A percentile compares a stretch with the other conserved stretches of the same genome.
Evolutionary conservation across 2,113 vertebrate genomes (phyloP).

Genomic region (Bujurquina vittata): DNA sequence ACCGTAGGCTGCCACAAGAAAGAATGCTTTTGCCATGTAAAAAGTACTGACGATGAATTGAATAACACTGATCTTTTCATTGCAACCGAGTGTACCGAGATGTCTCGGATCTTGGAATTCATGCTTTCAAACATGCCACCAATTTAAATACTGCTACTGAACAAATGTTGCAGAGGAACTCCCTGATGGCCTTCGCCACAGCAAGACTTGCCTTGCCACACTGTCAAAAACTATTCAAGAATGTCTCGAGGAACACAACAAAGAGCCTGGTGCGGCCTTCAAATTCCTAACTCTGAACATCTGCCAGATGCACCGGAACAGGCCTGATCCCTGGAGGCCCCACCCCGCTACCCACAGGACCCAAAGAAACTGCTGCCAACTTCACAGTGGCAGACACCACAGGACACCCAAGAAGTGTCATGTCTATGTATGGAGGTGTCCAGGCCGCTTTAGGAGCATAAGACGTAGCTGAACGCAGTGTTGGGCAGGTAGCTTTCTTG

Average conservation of each 20-base stretch:
- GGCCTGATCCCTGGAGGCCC: not conserved
- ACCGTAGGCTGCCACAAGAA: not conserved
- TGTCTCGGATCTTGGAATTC: not conserved
- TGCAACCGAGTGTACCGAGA: not conserved
- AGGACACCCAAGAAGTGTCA: slow-evolving; percentile 10
- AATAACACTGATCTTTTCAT: not conserved
- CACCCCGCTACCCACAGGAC: slow-evolving; percentile 7
- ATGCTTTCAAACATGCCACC: not conserved
- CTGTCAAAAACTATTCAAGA: not conserved
- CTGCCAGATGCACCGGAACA: not conserved
- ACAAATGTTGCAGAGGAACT: not conserved
- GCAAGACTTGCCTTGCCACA: not conserved
- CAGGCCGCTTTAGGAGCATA: not conserved
- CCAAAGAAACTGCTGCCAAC: slow-evolving; percentile 8
- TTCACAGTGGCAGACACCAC: not conserved
- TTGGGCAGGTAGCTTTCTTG: not conserved
- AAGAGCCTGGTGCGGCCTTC: not conserved
- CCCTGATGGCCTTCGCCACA: not conserved
- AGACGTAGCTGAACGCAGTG: not conserved
- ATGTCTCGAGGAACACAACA: not conserved
- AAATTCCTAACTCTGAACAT: not conserved
- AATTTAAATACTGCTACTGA: not conserved
- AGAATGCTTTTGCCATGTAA: not conserved
- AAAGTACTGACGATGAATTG: not conserved
- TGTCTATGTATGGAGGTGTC: not conserved